Evolutionary conservation across 2,113 vertebrate species (phyloP).

Genomic region (human): GRCh38 chr1:37583501-37584000

Average conservation of each 20-base stretch:
- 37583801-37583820: neutral
- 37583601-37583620: neutral
- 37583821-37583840: neutral
- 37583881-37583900: conserved; percentile 98
- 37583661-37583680: conserved; percentile 7
- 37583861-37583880: conserved; percentile 97
- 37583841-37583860: neutral
- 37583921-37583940: conserved; percentile 90
- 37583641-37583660: neutral
- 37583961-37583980: neutral
- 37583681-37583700: conserved; percentile 35
- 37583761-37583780: neutral
- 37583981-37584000: neutral
- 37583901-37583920: conserved; percentile 99
- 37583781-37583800: neutral
- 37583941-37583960: conserved; percentile 66
- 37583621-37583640: neutral
- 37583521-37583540: neutral
- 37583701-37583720: neutral
- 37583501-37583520: neutral
- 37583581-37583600: neutral
- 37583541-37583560: neutral
- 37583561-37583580: neutral
- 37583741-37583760: neutral
- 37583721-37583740: neutral